Base-by-base conservation (phyloP, 1,140 invertebrate species). In the Dreissena rostriformis region DNA sequence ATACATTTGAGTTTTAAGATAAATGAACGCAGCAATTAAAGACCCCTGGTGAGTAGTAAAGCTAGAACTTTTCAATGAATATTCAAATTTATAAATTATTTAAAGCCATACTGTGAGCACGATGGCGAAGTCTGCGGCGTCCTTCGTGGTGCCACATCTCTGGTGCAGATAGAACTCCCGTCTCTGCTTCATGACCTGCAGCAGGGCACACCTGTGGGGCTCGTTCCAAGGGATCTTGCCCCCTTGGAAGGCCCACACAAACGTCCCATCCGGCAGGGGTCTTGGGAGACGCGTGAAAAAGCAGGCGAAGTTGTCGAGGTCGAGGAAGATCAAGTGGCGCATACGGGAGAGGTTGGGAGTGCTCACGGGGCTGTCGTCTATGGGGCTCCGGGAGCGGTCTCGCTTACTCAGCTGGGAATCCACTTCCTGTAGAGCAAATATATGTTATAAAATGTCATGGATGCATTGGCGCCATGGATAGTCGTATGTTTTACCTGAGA, bases 71-170 rank as follows among this genome's bases (percentile, higher is more conserved):
- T 2, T 39, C 39, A 39, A 39, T 39, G 2, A 39, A 39, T 39
- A 55, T 24, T 28, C 19, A 51, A 65, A 63, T 66, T 51, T 22
- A 22, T 24, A n/a, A 12, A 74, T 19, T 65, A 12, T 53, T 28
- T 15, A 72, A 75, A n/a, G 19, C 71, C 66, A 71, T 70, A 77
- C 53, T 22, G 80, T 82, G 1, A 87, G 74, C 51, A 85, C 80
- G 15, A 88, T 75, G 70, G 87, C 86, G 76, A 88, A 86, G 55
- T 88, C 87, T 22, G 87, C 81, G 53, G 87, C 87, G 82, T 88
- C 86, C 57, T 88, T 88, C 10, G 85, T 87, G 11, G 15, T 53
- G 55, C 86, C 87, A 87, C 87, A 85, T 53, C n/a, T 22, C 5
- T 76, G 66, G 67, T 87, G 80, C 15, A 87, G 49, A 55, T 81